Base-by-base conservation (phyloP, 2,113 vertebrate genomes). In the Megaceryle maxima region DNA sequence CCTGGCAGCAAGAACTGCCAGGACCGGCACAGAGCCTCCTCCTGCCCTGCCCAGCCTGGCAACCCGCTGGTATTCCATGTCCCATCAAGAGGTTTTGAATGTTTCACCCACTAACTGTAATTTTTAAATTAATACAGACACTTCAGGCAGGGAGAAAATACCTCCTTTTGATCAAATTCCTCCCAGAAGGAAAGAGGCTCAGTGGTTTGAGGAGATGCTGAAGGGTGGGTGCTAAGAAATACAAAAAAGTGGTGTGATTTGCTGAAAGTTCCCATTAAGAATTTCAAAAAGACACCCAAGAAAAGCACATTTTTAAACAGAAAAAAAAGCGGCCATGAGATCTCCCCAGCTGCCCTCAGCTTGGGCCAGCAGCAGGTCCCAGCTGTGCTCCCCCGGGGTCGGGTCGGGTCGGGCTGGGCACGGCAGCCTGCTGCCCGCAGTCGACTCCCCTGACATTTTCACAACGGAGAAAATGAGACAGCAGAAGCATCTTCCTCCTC, bases 71-170 rank as follows among this genome's bases (percentile, higher is more conserved):
- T 83, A 76, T 83, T 35, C 33, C 67, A 64, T 13, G 22, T 46
- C 22, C 48, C 67, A 66, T 15, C 67, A 76, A 69, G 82, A 84
- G 39, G 44, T 81, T 81, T 92, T 67, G 64, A 59, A 84, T 13
- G 20, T 62, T 92, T 92, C 59, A 53, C 70, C 41, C 2, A 0
- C 29, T 91, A 87, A 91, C 79, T 73, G 57, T n/a, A 86, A 73
- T 95, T 92, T 88, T 88, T 86, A 90, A 76, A 93, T 88, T 90
- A 92, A 95, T 88, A 95, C 0, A 5, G 74, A 60, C 59, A 68
- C 43, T 92, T 46, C 41, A 84, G 55, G 17, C 56, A 89, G 56
- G 66, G 41, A 90, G n/a, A 83, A 80, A 85, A 68, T 73, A 91
- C 3, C 88, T 79, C 44, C 39, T 80, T 96, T 92, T 2, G 6